These are phyloP conservation scores for Macquaria ambigua DNA, from an alignment of 2,113 vertebrate genomes.

Conservation along the genomic window DNA sequence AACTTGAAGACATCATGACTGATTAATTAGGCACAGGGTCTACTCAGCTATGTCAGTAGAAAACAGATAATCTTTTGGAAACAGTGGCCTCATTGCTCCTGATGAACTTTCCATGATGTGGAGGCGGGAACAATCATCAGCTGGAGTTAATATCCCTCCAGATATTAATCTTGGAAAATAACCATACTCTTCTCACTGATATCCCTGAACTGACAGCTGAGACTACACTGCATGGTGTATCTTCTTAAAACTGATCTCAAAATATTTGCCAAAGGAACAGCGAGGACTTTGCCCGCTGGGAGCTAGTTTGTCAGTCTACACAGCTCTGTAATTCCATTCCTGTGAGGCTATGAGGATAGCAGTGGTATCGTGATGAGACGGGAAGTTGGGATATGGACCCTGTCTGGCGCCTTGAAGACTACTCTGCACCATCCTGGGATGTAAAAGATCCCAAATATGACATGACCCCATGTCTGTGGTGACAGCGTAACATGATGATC, in stretches of 20 bases:
- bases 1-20: neutral
- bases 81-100: neutral
- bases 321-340: constrained; percentile 53
- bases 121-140: neutral
- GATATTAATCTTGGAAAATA: constrained; percentile 18
- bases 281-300: neutral
- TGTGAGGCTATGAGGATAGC: constrained; percentile 11
- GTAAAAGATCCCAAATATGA: constrained; percentile 67
- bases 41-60: neutral
- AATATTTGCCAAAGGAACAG: constrained; percentile 28
- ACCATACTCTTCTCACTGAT: constrained; percentile 1
- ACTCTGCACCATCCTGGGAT: constrained; percentile 38
- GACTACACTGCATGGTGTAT: constrained; percentile 2
- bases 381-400: constrained; percentile 35
- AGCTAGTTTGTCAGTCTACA: neutral
- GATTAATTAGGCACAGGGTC: neutral
- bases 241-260: constrained; percentile 31
- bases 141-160: constrained; percentile 3
- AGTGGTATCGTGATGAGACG: neutral
- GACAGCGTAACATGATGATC: constrained; percentile 77
- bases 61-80: constrained; percentile 24
- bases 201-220: constrained; percentile 35
- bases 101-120: constrained; percentile 16
- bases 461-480: constrained; percentile 59
- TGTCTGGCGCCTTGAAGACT: constrained; percentile 56